These are phyloP conservation scores for Deilephila elpenor DNA, from an alignment of 2,888 invertebrate genomes.

Conservation along the genomic window DNA sequence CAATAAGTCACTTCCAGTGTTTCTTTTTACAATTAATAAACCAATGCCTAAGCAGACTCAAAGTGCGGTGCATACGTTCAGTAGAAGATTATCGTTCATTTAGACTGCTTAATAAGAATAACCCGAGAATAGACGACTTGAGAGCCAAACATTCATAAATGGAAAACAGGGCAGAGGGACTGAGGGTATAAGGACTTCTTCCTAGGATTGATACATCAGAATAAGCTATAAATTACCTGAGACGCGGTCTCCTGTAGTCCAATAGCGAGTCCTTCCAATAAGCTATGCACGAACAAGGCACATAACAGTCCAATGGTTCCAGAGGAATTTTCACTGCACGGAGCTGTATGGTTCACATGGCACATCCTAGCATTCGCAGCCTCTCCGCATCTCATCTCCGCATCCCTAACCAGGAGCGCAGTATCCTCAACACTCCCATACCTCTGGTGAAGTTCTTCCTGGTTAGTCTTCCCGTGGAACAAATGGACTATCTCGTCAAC, in stretches of 20 bases:
- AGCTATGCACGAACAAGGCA: slow-evolving; percentile 90
- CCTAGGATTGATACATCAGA: no score
- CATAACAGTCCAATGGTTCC: slow-evolving; percentile 87
- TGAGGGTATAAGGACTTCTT: no score
- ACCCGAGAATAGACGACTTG: no score
- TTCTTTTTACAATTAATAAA: no score
- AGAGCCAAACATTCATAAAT: no score
- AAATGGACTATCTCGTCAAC: slow-evolving; percentile 90
- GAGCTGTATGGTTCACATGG: slow-evolving; percentile 87
- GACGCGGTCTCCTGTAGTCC: slow-evolving; percentile 88
- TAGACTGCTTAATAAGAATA: no score
- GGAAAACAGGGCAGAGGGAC: no score
- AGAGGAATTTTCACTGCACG: slow-evolving; percentile 86
- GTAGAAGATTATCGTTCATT: no score
- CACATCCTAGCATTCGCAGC: slow-evolving; percentile 80
- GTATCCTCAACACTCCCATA: slow-evolving; percentile 65
- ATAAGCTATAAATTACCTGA: slow-evolving; percentile 76
- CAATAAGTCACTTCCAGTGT: no score
- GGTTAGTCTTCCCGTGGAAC: slow-evolving; percentile 77
- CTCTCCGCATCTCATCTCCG: slow-evolving; percentile 66
- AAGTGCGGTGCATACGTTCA: no score
- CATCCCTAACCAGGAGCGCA: slow-evolving; percentile 60
- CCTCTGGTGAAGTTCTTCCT: slow-evolving; percentile 41
- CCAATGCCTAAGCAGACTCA: no score
- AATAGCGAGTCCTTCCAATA: slow-evolving; percentile 92